Percentiles rank a stretch among this genome's conserved stretches.
Conservation (phyloP, 2,113 vertebrate genomes). For the Phainopepla nitens region DNA sequence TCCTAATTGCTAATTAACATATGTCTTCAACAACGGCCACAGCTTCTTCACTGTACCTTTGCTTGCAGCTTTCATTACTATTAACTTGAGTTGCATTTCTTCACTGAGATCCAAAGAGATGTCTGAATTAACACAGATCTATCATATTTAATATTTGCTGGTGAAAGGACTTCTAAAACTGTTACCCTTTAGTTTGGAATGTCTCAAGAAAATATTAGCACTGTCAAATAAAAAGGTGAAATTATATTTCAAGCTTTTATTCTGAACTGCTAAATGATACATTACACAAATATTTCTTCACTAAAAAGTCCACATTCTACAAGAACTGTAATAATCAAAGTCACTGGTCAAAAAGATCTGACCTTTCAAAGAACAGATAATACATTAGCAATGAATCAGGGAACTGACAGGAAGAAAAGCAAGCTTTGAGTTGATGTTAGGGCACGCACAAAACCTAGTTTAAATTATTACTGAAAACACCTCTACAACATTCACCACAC, state of each 20-base stretch:
- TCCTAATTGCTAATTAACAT: background rate
- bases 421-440: background rate
- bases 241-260: background rate
- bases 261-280: background rate
- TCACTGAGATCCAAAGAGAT: background rate
- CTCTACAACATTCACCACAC: background rate
- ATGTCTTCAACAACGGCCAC: background rate
- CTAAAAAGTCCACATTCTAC: background rate
- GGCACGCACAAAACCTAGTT: background rate
- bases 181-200: background rate
- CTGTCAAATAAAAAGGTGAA: background rate
- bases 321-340: background rate
- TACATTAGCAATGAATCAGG: background rate
- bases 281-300: background rate
- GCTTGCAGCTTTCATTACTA: background rate
- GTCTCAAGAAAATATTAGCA: background rate
- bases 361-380: slow-evolving; percentile 13
- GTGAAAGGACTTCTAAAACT: background rate
- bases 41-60: background rate
- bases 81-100: background rate
- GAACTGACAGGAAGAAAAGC: background rate
- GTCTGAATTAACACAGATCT: background rate
- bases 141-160: background rate
- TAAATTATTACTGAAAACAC: background rate
- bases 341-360: background rate